A percentile compares a stretch with the other conserved stretches of the same genome.
Evolutionary conservation across 2,797 vertebrate genomes (phyloP).

Genomic region (Rallus crepitans): DNA sequence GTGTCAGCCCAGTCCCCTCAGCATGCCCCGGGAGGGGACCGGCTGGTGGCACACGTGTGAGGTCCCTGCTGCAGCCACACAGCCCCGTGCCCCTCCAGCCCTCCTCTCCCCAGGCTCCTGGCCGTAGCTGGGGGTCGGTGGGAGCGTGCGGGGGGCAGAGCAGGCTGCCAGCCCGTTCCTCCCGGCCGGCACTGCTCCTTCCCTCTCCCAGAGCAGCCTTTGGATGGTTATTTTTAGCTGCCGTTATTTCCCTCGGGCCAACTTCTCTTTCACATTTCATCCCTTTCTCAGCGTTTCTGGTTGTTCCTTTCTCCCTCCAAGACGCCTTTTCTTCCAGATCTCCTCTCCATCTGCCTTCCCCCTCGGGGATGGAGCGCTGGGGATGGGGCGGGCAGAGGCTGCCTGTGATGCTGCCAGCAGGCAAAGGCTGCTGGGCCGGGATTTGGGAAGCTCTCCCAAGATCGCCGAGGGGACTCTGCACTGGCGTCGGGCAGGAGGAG

Average conservation of each 20-base stretch:
- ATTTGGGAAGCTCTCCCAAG: neutral
- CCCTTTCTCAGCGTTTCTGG: conserved; percentile 33
- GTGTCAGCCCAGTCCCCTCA: rapidly evolving
- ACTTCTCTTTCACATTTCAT: conserved; percentile 51
- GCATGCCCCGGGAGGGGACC: neutral
- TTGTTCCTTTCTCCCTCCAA: conserved; percentile 34
- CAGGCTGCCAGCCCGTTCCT: neutral
- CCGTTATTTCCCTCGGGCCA: conserved; percentile 55
- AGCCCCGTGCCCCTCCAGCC: rapidly evolving
- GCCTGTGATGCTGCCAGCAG: neutral
- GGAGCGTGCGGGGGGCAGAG: neutral
- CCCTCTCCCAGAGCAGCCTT: neutral
- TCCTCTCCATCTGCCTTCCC: neutral
- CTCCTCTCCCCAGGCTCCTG: neutral
- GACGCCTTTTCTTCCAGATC: conserved; percentile 7
- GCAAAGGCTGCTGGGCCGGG: neutral
- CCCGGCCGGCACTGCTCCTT: neutral
- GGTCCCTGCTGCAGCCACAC: neutral
- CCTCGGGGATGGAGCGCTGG: neutral
- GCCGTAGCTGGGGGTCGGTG: neutral
- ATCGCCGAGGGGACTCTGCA: neutral
- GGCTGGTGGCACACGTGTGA: neutral
- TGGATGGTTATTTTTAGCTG: conserved; percentile 34
- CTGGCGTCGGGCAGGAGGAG: neutral
- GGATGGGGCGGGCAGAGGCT: neutral